A percentile compares a stretch with the other conserved stretches of the same genome.
Conservation (phyloP, 2,797 vertebrate species). For the Sebastes nivosus region DNA sequence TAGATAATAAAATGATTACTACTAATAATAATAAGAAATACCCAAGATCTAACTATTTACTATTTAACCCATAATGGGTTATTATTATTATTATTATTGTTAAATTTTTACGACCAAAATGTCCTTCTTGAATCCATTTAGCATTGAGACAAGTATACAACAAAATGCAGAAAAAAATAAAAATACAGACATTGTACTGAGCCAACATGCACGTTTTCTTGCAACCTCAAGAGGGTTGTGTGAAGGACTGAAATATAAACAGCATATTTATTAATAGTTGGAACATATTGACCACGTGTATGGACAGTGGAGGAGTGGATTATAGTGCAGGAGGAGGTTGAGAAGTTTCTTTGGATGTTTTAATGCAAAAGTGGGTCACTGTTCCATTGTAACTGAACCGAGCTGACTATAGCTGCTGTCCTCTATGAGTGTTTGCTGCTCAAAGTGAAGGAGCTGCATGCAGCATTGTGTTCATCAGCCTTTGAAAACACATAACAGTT, state of each 20-base stretch:
- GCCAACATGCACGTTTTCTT: neutral
- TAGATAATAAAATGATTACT: no score
- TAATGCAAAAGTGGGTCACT: neutral
- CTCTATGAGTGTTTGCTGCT: neutral
- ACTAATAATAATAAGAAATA: no score
- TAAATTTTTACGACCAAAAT: neutral
- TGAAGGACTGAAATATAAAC: neutral
- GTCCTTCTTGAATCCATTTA: neutral
- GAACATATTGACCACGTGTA: neutral
- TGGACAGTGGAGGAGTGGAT: neutral
- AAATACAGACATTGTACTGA: neutral
- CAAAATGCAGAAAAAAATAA: neutral
- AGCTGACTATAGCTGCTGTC: neutral
- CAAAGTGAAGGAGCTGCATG: neutral
- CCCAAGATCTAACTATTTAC: neutral
- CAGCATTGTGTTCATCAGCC: neutral
- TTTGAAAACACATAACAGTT: conserved; percentile 2
- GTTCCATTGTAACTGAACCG: neutral
- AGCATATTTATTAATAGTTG: neutral
- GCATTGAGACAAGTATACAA: neutral
- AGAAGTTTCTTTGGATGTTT: neutral
- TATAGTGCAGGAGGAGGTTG: neutral
- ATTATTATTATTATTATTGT: neutral
- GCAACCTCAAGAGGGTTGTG: neutral
- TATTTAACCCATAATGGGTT: no score